Evolutionary conservation across 2,888 invertebrate species (phyloP).

Genomic region (Lymantria monacha): DNA sequence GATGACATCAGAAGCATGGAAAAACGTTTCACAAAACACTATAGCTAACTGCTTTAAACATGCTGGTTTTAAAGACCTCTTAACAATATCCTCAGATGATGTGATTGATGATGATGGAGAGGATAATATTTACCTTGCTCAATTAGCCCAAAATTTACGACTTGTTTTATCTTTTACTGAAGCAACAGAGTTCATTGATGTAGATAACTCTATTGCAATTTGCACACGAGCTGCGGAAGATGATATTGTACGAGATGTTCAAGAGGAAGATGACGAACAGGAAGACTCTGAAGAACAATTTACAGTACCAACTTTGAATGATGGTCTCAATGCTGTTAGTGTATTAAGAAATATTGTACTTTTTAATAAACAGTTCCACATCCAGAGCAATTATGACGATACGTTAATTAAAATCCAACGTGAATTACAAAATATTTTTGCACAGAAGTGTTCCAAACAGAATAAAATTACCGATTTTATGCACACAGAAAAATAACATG

Average conservation of each 20-base stretch:
- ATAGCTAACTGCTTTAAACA: conserved; percentile 12
- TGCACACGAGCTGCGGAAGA: no score
- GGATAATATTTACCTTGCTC: not conserved
- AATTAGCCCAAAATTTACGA: not conserved
- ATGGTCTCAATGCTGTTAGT: conserved; percentile 23
- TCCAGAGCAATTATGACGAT: conserved; percentile 7
- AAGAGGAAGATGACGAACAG: conserved; percentile 10
- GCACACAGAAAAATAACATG: no score
- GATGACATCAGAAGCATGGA: conserved; percentile 13
- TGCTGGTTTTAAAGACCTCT: conserved; percentile 2
- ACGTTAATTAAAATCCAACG: not conserved
- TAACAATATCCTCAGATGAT: not conserved
- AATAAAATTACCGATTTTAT: no score
- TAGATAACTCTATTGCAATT: no score
- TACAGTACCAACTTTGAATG: conserved; percentile 19
- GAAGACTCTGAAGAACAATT: conserved; percentile 22
- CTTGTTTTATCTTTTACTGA: not conserved
- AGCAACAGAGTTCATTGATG: not conserved
- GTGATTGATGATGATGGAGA: not conserved
- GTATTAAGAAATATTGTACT: conserved; percentile 23
- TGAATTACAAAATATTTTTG: no score
- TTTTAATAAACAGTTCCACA: conserved; percentile 14
- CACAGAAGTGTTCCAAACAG: no score
- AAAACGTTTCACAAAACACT: conserved; percentile 19
- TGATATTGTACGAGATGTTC: conserved; percentile 9